Evolutionary conservation across 2,113 vertebrate genomes (phyloP), one percentile per base, ranked within the genome.

Genomic region (Picathartes gymnocephalus): DNA sequence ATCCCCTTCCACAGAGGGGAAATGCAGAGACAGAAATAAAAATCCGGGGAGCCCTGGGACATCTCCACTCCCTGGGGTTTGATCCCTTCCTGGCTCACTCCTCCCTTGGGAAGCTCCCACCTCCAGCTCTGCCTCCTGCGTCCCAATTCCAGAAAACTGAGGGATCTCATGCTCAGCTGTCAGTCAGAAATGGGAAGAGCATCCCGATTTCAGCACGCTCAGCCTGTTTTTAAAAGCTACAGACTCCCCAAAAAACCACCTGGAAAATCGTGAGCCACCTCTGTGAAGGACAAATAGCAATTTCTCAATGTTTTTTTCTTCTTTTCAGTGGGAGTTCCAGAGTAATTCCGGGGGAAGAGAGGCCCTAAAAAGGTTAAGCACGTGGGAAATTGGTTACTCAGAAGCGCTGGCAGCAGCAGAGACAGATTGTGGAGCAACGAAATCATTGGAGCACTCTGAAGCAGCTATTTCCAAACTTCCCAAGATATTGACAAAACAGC

Each of bases 391-490:
- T 40, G 87, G 88, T 74, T 85, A 31, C 90, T 91, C 18, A 13
- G 62, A 84, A 88, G 70, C 0, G 1, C 16, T 62, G 76, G 86
- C 93, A 88, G 88, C 44, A 15, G 81, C 89, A 50, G 24, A 56
- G 64, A 39, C 39, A 73, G 77, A 87, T 30, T 54, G 81, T 14
- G 21, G 72, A 88, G 64, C 64, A 90, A 84, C 2, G 0, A 40
- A 40, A 86, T 94, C 87, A 93, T 80, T 64, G 47, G 78, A 82
- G 72, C 57, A 31, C 61, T 95, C 73, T 28, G 92, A 62, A 30
- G 81, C 80, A 56, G 31, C 50, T 62, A 86, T 82, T 95, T 84
- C 76, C 58, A 73, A 96, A 88, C 93, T 96, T 96, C 2, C 84
- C 57, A 25, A 53, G 87, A 31, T 70, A 66, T 35, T 90, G 95